These are phyloP conservation scores for Crypturellus undulatus DNA, from an alignment of 2,113 vertebrate genomes.

Conservation along the genomic window DNA sequence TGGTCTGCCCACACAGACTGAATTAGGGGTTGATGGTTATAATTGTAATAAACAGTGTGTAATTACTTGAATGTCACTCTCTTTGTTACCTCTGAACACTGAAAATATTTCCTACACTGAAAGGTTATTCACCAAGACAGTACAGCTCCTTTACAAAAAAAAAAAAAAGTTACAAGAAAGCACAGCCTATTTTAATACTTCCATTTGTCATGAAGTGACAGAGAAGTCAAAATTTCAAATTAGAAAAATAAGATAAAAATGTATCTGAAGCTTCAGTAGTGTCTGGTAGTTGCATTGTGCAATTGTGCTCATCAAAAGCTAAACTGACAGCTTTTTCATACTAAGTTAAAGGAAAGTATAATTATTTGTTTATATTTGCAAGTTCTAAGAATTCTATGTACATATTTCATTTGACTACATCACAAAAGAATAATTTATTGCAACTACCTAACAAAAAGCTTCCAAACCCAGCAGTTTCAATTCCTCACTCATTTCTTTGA, in stretches of 20 bases:
- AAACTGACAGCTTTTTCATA: slow-evolving; percentile 68
- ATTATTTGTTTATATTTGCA: slow-evolving; percentile 77
- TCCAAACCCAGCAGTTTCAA: slow-evolving; percentile 22
- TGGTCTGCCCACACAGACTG: slow-evolving; percentile 20
- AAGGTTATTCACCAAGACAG: slow-evolving; percentile 32
- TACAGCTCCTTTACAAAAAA: background rate
- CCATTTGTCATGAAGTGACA: slow-evolving; percentile 52
- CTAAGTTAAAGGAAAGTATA: slow-evolving; percentile 59
- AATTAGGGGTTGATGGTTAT: slow-evolving; percentile 32
- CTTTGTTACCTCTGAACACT: slow-evolving; percentile 33
- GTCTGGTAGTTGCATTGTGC: slow-evolving; percentile 49
- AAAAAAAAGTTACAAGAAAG: background rate
- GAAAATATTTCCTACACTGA: slow-evolving; percentile 11
- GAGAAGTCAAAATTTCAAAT: slow-evolving; percentile 60
- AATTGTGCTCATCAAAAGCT: slow-evolving; percentile 68
- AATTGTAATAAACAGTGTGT: slow-evolving; percentile 40
- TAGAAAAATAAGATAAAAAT: slow-evolving; percentile 51
- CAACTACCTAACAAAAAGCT: slow-evolving; percentile 66
- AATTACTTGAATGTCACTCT: slow-evolving; percentile 15
- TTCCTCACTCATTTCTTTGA: slow-evolving; percentile 57
- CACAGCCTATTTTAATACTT: slow-evolving; percentile 44
- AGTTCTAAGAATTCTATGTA: slow-evolving; percentile 68
- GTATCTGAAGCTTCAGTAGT: slow-evolving; percentile 49
- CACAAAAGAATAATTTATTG: slow-evolving; percentile 74
- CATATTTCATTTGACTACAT: slow-evolving; percentile 66